A percentile compares a stretch with the other conserved stretches of the same genome.
Evolutionary conservation across 2,113 vertebrate genomes (phyloP).

Genomic region (Pseudorectes ferrugineus): DNA sequence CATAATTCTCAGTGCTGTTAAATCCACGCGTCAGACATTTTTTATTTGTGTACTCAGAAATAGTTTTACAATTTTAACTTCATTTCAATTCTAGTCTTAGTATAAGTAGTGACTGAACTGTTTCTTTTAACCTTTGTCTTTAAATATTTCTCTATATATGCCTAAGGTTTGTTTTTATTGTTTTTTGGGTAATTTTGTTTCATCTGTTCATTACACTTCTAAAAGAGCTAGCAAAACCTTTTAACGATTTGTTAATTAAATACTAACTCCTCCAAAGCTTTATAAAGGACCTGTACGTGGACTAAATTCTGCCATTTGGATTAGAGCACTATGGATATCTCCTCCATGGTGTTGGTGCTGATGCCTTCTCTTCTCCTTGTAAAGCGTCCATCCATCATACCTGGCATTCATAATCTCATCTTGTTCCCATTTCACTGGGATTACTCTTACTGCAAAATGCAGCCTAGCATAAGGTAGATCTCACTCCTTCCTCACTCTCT

Average conservation of each 20-base stretch:
- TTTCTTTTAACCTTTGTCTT: neutral
- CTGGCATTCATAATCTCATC: neutral
- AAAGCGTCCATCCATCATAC: neutral
- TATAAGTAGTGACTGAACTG: neutral
- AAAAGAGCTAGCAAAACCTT: neutral
- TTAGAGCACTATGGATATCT: accelerated
- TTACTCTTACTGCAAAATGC: neutral
- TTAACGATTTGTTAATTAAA: neutral
- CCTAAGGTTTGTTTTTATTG: neutral
- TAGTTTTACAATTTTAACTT: neutral
- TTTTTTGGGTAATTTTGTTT: neutral
- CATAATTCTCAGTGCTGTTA: neutral
- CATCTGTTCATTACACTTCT: neutral
- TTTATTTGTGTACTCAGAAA: neutral
- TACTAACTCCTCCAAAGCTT: neutral
- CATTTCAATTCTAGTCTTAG: neutral
- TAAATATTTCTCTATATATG: neutral
- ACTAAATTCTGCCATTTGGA: neutral
- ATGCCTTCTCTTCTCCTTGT: neutral
- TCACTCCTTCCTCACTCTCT: neutral
- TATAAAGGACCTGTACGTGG: neutral
- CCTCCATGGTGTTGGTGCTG: neutral
- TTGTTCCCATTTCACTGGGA: neutral
- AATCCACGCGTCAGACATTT: neutral
- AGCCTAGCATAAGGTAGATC: neutral